Percentiles rank a stretch among this genome's conserved stretches.
Evolutionary conservation across 23 tunicate genomes (phyloP).

Genomic region (Ascidia mentula): DNA sequence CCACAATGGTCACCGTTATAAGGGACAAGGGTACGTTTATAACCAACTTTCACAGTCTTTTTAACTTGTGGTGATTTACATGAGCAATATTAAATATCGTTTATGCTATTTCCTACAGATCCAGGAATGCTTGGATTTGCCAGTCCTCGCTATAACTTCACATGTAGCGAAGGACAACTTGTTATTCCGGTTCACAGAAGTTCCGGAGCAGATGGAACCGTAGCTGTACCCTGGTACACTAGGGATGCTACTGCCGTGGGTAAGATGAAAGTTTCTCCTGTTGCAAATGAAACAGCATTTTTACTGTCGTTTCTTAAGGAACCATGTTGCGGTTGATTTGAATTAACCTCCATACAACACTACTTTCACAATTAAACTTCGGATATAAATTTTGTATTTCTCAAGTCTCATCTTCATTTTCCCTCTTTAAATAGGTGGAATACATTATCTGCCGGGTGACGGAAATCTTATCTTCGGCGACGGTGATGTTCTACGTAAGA

Average conservation of each 20-base stretch:
- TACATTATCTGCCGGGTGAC: constrained; percentile 81
- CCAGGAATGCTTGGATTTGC: constrained; percentile 93
- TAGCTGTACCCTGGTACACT: constrained; percentile 88
- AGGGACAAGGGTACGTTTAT: constrained; percentile 68
- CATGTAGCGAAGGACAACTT: constrained; percentile 52
- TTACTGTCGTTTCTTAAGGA: background rate
- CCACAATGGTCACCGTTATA: constrained; percentile 78
- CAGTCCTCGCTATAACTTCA: constrained; percentile 72
- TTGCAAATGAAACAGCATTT: background rate
- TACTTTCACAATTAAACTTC: too few species aligned
- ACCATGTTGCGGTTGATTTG: background rate
- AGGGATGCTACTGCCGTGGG: constrained; percentile 84
- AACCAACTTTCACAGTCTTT: background rate
- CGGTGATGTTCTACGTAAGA: constrained; percentile 67
- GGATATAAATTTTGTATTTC: too few species aligned
- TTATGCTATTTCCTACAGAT: constrained; percentile 22
- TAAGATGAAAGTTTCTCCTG: constrained; percentile 1
- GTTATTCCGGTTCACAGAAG: constrained; percentile 88
- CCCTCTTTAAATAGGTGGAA: constrained; percentile 53
- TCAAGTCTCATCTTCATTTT: too few species aligned
- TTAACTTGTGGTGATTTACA: too few species aligned
- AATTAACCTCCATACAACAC: too few species aligned
- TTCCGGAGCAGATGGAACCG: constrained; percentile 96
- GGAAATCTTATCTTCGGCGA: constrained; percentile 91
- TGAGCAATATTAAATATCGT: background rate